Base-by-base conservation (phyloP, 2,888 invertebrate species). In the Lissocephala sabroskyi region DNA sequence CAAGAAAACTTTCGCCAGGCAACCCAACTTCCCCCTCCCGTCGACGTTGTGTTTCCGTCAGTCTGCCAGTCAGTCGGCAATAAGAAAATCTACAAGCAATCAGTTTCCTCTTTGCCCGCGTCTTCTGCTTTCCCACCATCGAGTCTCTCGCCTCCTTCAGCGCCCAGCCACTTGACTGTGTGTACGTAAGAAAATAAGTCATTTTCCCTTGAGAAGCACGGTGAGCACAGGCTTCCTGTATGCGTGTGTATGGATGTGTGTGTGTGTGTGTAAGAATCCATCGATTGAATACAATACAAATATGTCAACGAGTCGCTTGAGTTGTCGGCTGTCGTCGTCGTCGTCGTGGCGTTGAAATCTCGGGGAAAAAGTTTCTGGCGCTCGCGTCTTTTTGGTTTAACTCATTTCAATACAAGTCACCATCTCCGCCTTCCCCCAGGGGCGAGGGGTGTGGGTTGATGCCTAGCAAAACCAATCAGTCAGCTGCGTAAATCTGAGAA, bases 141-240 rank as follows among this genome's bases (percentile, higher is more conserved):
- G n/a, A n/a, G n/a, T n/a, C n/a, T n/a, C n/a, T n/a, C n/a, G n/a
- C n/a, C n/a, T n/a, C n/a, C n/a, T n/a, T n/a, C n/a, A n/a, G n/a
- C n/a, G n/a, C n/a, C n/a, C n/a, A n/a, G n/a, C n/a, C 41, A 50
- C 56, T 47, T 52, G 56, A 39, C 55, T 75, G n/a, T n/a, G 76
- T 73, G 71, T 78, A 73, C 73, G 74, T 71, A 77, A 73, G 75
- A 78, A 73, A 73, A 77, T 78, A 77, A 78, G 73, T 73, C 71
- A 77, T 73, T 73, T 77, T 67, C 78, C 73, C 78, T 64, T 59
- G 64, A 56, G 61, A 50, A 46, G 44, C 40, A 41, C 45, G n/a
- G n/a, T n/a, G n/a, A n/a, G n/a, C n/a, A n/a, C n/a, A n/a, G n/a
- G n/a, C n/a, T n/a, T n/a, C n/a, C n/a, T 6, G 17, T 23, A 19